These are phyloP conservation scores for Galeopsomyia nigrocyanea DNA, from an alignment of 2,888 invertebrate species.

Conservation along the genomic window DNA sequence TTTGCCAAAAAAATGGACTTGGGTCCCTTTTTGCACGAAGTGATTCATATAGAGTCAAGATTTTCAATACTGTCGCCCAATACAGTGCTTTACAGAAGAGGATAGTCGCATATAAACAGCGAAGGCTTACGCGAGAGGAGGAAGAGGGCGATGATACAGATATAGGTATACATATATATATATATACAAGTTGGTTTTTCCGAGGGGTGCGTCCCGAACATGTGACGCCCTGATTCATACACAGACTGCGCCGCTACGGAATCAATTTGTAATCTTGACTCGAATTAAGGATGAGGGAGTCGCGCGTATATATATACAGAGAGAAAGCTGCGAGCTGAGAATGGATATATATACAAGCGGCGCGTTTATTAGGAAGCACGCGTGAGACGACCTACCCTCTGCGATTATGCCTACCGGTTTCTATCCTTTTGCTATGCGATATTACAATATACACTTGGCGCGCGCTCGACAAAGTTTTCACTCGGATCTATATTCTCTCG, in stretches of 20 bases:
- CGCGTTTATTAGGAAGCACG: slow-evolving; percentile 25
- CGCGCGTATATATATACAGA: too few relatives aligned
- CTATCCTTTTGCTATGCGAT: not conserved
- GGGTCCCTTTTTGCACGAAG: too few relatives aligned
- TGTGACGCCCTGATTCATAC: slow-evolving; percentile 69
- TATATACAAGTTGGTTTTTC: slow-evolving; percentile 35
- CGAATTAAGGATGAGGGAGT: slow-evolving; percentile 66
- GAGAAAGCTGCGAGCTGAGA: not conserved
- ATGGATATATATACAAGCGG: slow-evolving; percentile 41
- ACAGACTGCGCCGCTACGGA: slow-evolving; percentile 62
- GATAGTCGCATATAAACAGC: too few relatives aligned
- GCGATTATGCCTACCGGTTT: slow-evolving; percentile 51
- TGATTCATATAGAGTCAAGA: too few relatives aligned
- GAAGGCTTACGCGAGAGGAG: too few relatives aligned
- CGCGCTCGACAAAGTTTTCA: too few relatives aligned
- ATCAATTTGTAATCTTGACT: slow-evolving; percentile 70
- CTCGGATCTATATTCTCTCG: not conserved
- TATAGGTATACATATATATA: too few relatives aligned
- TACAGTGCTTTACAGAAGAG: too few relatives aligned
- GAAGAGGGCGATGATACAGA: too few relatives aligned
- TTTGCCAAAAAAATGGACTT: too few relatives aligned
- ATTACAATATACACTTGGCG: too few relatives aligned
- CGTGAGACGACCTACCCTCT: not conserved
- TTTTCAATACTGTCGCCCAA: too few relatives aligned
- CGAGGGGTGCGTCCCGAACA: slow-evolving; percentile 68